Evolutionary conservation across 1,140 invertebrate species (phyloP).

Genomic region (Bathynomus jamesi): DNA sequence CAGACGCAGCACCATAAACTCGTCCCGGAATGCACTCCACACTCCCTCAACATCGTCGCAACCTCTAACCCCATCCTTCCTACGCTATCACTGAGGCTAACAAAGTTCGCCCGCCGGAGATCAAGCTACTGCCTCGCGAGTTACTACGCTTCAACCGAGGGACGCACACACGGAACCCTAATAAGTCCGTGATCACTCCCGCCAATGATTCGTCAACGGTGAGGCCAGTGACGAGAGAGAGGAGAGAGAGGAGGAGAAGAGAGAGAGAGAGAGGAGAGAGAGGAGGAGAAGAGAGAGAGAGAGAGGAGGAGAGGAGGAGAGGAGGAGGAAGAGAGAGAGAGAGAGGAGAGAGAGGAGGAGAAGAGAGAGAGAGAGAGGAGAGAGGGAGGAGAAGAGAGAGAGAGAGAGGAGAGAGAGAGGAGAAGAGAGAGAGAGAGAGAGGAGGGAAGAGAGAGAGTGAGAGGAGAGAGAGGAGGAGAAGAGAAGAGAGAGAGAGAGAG

Average conservation of each 20-base stretch:
- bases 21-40: too few species aligned
- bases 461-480: background rate
- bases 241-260: background rate
- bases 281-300: background rate
- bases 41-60: too few species aligned
- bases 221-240: too few species aligned
- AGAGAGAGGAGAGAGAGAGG: background rate
- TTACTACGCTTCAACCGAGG: too few species aligned
- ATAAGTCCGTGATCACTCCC: too few species aligned
- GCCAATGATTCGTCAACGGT: too few species aligned
- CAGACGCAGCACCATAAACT: too few species aligned
- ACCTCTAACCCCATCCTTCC: too few species aligned
- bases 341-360: background rate
- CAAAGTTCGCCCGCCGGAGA: too few species aligned
- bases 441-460: background rate
- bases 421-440: background rate
- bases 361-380: background rate
- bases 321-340: background rate
- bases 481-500: background rate
- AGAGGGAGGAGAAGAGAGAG: background rate
- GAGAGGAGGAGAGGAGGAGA: background rate
- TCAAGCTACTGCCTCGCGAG: too few species aligned
- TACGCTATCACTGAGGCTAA: too few species aligned
- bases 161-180: too few species aligned
- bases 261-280: background rate